Percentiles rank a stretch among this genome's conserved stretches.
These are phyloP conservation scores for Oreortyx pictus DNA, from an alignment of 2,797 vertebrate genomes.

Conservation along the genomic window DNA sequence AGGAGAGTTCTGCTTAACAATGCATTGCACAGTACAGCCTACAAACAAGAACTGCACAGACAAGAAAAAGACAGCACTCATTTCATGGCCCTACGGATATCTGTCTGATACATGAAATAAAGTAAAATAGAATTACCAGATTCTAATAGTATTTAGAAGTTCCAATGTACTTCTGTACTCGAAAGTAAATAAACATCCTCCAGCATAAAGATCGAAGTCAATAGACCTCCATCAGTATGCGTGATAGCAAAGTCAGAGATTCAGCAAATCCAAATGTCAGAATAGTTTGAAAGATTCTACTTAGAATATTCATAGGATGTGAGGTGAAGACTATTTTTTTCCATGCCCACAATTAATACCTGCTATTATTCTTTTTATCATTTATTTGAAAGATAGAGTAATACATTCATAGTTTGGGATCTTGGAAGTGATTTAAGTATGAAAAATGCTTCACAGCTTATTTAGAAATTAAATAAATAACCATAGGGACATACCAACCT, in stretches of 20 bases:
- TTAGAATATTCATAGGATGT: neutral
- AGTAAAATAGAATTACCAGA: neutral
- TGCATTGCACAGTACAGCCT: neutral
- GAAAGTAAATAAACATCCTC: neutral
- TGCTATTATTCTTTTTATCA: neutral
- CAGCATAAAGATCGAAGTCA: neutral
- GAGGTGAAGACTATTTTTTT: neutral
- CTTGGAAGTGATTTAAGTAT: neutral
- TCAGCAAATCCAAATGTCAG: neutral
- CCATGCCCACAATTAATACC: neutral
- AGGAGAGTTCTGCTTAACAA: conserved; percentile 25
- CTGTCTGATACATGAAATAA: neutral
- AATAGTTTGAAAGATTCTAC: neutral
- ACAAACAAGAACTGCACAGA: neutral
- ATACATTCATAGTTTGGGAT: neutral
- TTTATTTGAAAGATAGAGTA: neutral
- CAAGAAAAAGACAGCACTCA: neutral
- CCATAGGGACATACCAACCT: neutral
- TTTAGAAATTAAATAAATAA: neutral
- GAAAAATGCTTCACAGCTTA: neutral
- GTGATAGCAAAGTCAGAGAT: neutral
- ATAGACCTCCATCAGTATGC: neutral
- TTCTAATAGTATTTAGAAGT: neutral
- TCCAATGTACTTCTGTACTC: neutral
- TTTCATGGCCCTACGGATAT: neutral